Evolutionary conservation across 2,797 vertebrate species (phyloP), one percentile per base, ranked within the genome.

Genomic region (Sebastiscus tertius): DNA sequence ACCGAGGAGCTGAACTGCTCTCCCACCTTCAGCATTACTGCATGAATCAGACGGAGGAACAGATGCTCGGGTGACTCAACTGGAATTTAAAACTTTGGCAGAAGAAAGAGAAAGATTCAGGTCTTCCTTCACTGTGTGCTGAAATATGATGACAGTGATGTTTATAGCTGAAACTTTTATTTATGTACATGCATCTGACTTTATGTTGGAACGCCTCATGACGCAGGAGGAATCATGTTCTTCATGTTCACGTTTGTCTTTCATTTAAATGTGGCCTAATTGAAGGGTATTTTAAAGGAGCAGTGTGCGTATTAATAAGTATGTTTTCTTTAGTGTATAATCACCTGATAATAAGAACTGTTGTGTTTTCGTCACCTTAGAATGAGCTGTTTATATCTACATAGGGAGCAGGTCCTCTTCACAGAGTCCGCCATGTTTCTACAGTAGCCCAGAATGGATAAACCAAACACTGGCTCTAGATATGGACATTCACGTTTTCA

Each of bases 21-120:
- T 42, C 42, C 68, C 69, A 64, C 79, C 62, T 77, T 58, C 71
- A 65, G 83, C 49, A 82, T 64, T 81, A 34, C 71, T 66, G 66
- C 70, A 56, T 80, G 86, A 86, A 27, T 87, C 84, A 87, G 79
- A 79, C 27, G 75, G 69, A 84, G 55, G 63, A 88, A 36, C 87
- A 88, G 87, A 83, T 85, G 86, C 83, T 89, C 18, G 1, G 26
- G 42, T 79, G 86, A 86, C 77, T 79, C 72, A 72, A 8, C 34
- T 29, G 64, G 81, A 88, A 84, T 85, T 36, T 63, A 12, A 49
- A 72, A 64, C 27, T 24, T 54, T 58, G 67, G 69, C 54, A 63
- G 49, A 54, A 66, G 20, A 34, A 33, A 62, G 14, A 58, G 31
- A 24, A 6, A 64, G 39, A 31, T 8, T 63, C 22, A 10, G 42